Base-by-base conservation (phyloP, 1,140 invertebrate genomes). In the Apis florea region DNA sequence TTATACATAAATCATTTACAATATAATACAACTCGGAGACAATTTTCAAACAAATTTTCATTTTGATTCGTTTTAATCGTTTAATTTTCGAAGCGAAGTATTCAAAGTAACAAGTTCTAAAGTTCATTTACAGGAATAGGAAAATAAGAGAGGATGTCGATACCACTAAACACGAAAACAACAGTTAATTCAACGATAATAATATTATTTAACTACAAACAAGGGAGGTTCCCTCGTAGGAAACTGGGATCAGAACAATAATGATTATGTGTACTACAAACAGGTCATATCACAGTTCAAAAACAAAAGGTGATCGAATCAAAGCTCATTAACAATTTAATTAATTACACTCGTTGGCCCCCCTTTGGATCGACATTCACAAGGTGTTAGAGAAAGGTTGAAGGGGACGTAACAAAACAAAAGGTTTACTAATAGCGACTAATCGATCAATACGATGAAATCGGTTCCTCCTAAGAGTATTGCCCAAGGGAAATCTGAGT, bases 191-290 rank as follows among this genome's bases (percentile, higher is more conserved):
- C 24, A 78, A 87, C 82, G 58, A 63, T 58, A 77, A 70, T 67
- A 87, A 83, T 66, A 83, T 81, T 81, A 78, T 85, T 88, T 59
- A 83, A 67, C 78, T 76, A 88, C 77, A 80, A 61, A 83, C 24
- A 21, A 75, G 76, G 54, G 54, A 24, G 49, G 71, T 56, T 70
- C 64, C 40, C 49, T 31, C 75, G 53, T 63, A 21, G 59, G 51
- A 26, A n/a, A 49, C 51, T 56, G 64, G 47, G 67, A 15, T 56
- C 79, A 26, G 58, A 86, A 83, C 84, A 85, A 76, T 79, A 79
- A 54, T 58, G 26, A 31, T 63, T 81, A 78, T 59, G 69, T 87
- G 11, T 82, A 75, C 64, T 77, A 77, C 49, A 81, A 86, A 79
- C 63, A 71, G 19, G 24, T 77, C 31, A 10, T 61, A 70, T 56